A percentile compares a stretch with the other conserved stretches of the same genome.
Conservation (phyloP, 2,888 invertebrate species). For the Himalopsyche anomala region DNA sequence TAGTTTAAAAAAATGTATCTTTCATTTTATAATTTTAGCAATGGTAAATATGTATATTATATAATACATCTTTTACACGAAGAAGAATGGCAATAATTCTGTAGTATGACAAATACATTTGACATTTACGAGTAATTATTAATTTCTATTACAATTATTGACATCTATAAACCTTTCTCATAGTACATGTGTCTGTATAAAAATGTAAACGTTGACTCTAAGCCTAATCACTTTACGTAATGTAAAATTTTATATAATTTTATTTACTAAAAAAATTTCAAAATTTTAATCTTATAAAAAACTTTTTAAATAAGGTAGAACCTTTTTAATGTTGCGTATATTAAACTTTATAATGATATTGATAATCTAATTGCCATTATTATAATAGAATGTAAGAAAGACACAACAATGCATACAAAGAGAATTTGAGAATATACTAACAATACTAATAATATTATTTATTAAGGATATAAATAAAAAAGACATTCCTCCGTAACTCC, state of each 20-base stretch:
- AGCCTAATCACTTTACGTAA: neutral
- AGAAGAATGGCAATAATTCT: neutral
- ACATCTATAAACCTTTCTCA: slow-evolving; percentile 2
- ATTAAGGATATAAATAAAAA: slow-evolving; percentile 1
- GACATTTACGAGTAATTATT: neutral
- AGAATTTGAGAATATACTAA: slow-evolving; percentile 10
- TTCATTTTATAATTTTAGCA: too few species aligned
- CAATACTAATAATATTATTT: neutral
- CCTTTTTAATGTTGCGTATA: neutral
- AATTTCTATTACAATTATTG: neutral
- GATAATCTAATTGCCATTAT: neutral
- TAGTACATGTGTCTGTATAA: slow-evolving; percentile 17
- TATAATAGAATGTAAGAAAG: neutral
- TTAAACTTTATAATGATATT: neutral
- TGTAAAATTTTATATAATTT: neutral
- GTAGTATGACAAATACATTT: neutral
- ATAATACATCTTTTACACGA: neutral
- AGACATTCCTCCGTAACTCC: neutral
- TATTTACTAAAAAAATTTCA: neutral
- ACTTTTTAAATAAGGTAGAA: too few species aligned
- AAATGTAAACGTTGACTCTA: slow-evolving; percentile 42
- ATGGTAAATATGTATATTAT: too few species aligned
- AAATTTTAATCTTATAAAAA: slow-evolving; percentile 25
- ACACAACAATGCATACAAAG: slow-evolving; percentile 20
- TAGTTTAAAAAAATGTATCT: too few species aligned